A percentile compares a stretch with the other conserved stretches of the same genome.
Evolutionary conservation across 2,797 vertebrate species (phyloP).

Genomic region (Lerista edwardsae): DNA sequence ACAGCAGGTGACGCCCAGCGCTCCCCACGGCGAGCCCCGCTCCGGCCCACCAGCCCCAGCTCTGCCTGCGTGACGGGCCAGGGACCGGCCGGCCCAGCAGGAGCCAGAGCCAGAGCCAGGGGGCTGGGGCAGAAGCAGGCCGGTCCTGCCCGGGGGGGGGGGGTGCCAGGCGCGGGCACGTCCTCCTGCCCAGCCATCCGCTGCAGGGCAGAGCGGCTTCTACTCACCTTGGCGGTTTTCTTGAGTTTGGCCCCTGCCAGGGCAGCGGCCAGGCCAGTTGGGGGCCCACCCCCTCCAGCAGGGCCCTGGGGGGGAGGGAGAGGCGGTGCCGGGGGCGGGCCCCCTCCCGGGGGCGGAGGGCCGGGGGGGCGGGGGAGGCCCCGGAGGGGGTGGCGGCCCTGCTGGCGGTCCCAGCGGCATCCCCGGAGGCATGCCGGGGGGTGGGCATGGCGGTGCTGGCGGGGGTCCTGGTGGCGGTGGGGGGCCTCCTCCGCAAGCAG

Average conservation of each 20-base stretch:
- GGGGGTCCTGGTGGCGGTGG: constrained; percentile 71
- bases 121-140: no score
- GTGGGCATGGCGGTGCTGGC: constrained; percentile 83
- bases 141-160: no score
- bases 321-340: constrained; percentile 83
- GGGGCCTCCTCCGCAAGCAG: constrained; percentile 61
- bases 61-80: no score
- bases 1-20: no score
- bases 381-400: constrained; percentile 66
- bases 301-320: constrained; percentile 75
- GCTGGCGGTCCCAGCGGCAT: constrained; percentile 60
- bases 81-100: no score
- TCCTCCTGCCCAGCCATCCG: neutral
- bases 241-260: constrained; percentile 86
- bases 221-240: constrained; percentile 82
- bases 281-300: constrained; percentile 60
- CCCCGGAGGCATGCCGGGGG: constrained; percentile 53
- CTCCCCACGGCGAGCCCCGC: no score
- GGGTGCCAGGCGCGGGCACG: no score
- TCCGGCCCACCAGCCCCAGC: neutral
- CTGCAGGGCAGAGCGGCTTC: neutral
- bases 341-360: constrained; percentile 47
- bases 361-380: constrained; percentile 63
- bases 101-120: no score
- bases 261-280: constrained; percentile 78